A percentile compares a stretch with the other conserved stretches of the same genome.
These are phyloP conservation scores for Embidobia sp. DNA, from an alignment of 2,888 invertebrate genomes.

Conservation along the genomic window DNA sequence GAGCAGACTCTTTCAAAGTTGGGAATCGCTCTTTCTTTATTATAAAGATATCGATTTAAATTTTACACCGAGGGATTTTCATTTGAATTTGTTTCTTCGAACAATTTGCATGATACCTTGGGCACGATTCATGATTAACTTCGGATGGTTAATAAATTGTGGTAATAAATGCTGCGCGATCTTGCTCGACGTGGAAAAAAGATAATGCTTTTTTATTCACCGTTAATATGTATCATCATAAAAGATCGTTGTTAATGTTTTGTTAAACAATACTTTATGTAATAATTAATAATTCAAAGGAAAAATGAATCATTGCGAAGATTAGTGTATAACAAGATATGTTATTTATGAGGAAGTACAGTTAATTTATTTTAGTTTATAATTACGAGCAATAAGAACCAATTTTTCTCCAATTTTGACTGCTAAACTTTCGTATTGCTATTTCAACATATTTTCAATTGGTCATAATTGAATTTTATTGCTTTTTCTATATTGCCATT, in stretches of 20 bases:
- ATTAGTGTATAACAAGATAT: background rate
- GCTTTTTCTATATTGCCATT: no score
- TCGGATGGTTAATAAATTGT: background rate
- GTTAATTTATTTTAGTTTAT: no score
- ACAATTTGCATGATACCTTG: conserved; percentile 11
- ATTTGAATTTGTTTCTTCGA: background rate
- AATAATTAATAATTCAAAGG: background rate
- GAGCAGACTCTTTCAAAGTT: background rate
- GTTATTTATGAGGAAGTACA: background rate
- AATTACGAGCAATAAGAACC: no score
- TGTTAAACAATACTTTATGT: background rate
- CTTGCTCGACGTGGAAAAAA: background rate
- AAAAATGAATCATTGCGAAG: background rate
- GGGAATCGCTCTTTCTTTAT: background rate
- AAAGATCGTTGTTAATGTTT: background rate
- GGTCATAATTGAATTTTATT: no score
- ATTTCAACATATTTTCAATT: no score
- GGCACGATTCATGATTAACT: conserved; percentile 1
- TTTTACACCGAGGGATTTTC: conserved; percentile 6
- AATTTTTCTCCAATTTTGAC: no score
- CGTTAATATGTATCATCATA: background rate
- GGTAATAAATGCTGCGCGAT: conserved; percentile 3
- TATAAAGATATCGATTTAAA: background rate
- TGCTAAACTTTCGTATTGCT: no score
- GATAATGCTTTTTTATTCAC: background rate